Evolutionary conservation across 2,797 vertebrate genomes (phyloP).

Genomic region (Echiichthys vipera): DNA sequence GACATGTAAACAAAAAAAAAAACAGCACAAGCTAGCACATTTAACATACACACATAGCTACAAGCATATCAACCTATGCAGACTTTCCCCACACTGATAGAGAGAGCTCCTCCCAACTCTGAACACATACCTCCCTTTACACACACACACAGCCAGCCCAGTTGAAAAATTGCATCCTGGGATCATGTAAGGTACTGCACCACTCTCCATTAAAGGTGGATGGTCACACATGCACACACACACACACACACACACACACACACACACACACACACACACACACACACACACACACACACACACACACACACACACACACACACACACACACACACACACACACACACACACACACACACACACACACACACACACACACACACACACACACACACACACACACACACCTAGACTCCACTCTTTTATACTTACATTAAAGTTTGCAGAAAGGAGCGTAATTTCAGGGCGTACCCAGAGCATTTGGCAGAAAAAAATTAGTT

Average conservation of each 20-base stretch:
- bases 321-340: neutral
- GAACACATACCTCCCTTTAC: neutral
- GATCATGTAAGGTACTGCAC: conserved; percentile 16
- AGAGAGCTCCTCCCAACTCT: conserved; percentile 1
- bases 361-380: conserved; percentile 10
- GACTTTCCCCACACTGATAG: neutral
- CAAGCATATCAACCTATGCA: neutral
- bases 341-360: neutral
- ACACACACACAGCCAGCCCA: conserved; percentile 7
- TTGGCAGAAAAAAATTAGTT: conserved; percentile 36
- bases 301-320: conserved; percentile 5
- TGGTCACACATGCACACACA: neutral
- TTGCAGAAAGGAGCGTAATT: conserved; percentile 26
- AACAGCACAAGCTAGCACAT: conserved; percentile 13
- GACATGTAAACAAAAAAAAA: conserved; percentile 29
- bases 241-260: conserved; percentile 5
- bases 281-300: neutral
- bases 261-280: neutral
- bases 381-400: neutral
- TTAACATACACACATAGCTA: conserved; percentile 19
- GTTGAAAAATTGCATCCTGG: conserved; percentile 15
- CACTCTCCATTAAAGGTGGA: conserved; percentile 22
- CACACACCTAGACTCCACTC: conserved; percentile 7
- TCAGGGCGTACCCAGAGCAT: conserved; percentile 22
- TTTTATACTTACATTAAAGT: conserved; percentile 33